Evolutionary conservation across 1,140 invertebrate species (phyloP).

Genomic region (Drosophila obscura): DNA sequence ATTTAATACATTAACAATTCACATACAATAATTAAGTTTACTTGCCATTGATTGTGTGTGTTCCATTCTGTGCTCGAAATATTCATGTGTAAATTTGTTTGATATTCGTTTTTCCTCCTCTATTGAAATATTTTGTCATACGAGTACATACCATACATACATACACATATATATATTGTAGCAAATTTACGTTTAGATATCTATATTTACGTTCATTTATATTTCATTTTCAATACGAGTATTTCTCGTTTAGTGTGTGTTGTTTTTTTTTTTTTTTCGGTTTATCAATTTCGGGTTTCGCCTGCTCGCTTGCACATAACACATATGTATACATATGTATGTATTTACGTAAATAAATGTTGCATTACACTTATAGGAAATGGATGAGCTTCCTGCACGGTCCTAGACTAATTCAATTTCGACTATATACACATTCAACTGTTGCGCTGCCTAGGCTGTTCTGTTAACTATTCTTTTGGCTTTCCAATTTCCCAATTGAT

Average conservation of each 20-base stretch:
- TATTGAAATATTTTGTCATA: slow-evolving; percentile 32
- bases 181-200: slow-evolving; percentile 40
- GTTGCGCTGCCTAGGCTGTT: slow-evolving; percentile 66
- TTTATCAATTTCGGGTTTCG: slow-evolving; percentile 6
- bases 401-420: slow-evolving; percentile 50
- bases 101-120: slow-evolving; percentile 31
- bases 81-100: slow-evolving; percentile 66
- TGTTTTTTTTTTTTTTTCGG: slow-evolving; percentile 12
- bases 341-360: slow-evolving; percentile 9
- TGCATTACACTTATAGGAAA: slow-evolving; percentile 47
- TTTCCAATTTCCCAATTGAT: slow-evolving; percentile 29
- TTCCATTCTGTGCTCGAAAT: slow-evolving; percentile 49
- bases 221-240: slow-evolving; percentile 22
- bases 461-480: slow-evolving; percentile 67
- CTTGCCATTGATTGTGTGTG: slow-evolving; percentile 76
- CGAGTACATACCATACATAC: slow-evolving; percentile 15
- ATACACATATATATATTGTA: slow-evolving; percentile 23
- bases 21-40: slow-evolving; percentile 81
- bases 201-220: slow-evolving; percentile 24
- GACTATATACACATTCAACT: slow-evolving; percentile 75
- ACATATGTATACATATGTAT: too few relatives aligned
- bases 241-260: neutral
- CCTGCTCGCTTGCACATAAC: slow-evolving; percentile 34
- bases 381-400: slow-evolving; percentile 30
- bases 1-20: slow-evolving; percentile 80